phyloP scores from a whole-genome alignment of 2,113 vertebrate species.

The Zeus faber region DNA sequence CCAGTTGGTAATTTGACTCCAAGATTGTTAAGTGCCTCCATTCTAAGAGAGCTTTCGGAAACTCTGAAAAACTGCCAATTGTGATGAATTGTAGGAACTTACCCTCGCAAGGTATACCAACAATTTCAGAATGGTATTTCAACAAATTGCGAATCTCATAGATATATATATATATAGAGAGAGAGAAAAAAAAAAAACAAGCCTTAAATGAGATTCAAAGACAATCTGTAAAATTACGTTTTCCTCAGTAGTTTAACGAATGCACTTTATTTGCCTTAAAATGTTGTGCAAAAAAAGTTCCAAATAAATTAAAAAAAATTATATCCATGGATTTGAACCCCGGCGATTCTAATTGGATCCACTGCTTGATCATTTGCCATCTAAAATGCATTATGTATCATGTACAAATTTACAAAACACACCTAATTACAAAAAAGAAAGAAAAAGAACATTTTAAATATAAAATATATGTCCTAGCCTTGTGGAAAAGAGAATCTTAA shows the following conservation, averaged over 20 bases:
- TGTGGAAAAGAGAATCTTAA: constrained; percentile 32
- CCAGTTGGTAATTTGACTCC: not conserved
- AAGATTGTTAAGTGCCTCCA: not conserved
- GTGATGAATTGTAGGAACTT: constrained; percentile 18
- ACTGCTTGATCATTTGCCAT: constrained; percentile 24
- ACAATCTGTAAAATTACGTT: constrained; percentile 17
- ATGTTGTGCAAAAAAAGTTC: constrained; percentile 51
- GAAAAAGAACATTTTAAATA: constrained; percentile 24
- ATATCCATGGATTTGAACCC: constrained; percentile 11
- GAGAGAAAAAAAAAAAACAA: constrained; percentile 8
- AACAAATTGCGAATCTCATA: constrained; percentile 17
- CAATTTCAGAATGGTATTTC: constrained; percentile 1
- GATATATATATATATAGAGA: no score
- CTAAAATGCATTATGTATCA: constrained; percentile 34
- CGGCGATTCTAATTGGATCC: constrained; percentile 5
- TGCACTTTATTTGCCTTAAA: constrained; percentile 42
- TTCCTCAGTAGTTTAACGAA: constrained; percentile 48
- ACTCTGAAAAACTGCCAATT: constrained; percentile 1
- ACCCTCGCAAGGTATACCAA: constrained; percentile 23
- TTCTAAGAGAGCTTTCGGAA: no score
- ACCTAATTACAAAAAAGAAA: not conserved
- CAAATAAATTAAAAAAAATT: constrained; percentile 54
- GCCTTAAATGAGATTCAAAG: constrained; percentile 11
- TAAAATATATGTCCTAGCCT: constrained; percentile 50
- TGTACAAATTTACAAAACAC: constrained; percentile 26